phyloP scores from a whole-genome alignment of 2,888 invertebrate genomes.

The Rhimphoctona megacephalus region DNA sequence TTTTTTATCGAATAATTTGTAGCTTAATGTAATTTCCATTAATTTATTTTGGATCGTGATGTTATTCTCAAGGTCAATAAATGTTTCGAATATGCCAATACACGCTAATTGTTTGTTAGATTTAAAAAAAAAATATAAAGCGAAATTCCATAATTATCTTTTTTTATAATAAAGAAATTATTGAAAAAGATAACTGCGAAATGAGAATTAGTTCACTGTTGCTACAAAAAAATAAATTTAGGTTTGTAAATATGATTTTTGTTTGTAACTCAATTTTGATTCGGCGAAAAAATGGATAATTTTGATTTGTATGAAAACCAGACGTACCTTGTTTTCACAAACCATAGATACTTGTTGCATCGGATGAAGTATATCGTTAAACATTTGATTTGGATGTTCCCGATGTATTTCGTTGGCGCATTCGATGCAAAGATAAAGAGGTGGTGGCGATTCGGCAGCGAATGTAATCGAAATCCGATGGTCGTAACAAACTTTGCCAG shows the following conservation, averaged over 20 bases:
- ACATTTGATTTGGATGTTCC: slow-evolving; percentile 93
- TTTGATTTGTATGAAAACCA: background rate
- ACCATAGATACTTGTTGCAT: slow-evolving; percentile 98
- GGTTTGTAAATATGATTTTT: background rate
- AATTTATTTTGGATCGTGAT: background rate
- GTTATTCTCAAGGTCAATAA: no score
- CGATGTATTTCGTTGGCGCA: slow-evolving; percentile 97
- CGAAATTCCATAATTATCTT: no score
- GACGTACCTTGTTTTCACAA: slow-evolving; percentile 95
- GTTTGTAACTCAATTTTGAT: background rate
- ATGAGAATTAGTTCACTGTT: background rate
- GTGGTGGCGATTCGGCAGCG: slow-evolving; percentile 95
- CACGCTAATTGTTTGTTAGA: no score
- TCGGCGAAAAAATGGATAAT: background rate
- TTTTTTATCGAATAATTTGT: background rate
- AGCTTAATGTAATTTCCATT: background rate
- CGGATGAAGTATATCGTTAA: slow-evolving; percentile 95
- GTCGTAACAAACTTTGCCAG: slow-evolving; percentile 97
- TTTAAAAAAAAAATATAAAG: no score
- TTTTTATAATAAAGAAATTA: background rate
- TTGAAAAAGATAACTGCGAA: background rate
- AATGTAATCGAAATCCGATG: slow-evolving; percentile 95
- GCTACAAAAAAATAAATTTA: background rate
- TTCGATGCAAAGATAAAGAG: slow-evolving; percentile 97
- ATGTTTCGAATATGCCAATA: no score